These are phyloP conservation scores for Gallinago undulata DNA, from an alignment of 2,113 vertebrate species.

Conservation along the genomic window DNA sequence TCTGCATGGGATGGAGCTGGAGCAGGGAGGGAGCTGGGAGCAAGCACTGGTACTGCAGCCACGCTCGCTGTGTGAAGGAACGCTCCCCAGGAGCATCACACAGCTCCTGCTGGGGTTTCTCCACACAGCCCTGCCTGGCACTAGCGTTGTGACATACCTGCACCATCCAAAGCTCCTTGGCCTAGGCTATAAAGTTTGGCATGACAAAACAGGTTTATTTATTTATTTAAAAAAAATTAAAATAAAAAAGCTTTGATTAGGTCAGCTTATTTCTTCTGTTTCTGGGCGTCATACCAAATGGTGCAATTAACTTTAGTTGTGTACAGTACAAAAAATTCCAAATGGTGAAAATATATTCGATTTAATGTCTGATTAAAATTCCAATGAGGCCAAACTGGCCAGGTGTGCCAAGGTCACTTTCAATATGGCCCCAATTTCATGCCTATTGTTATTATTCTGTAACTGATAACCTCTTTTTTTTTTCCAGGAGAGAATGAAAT, in stretches of 20 bases:
- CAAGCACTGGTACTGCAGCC: accelerated
- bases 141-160: not conserved
- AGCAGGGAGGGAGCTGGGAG: not conserved
- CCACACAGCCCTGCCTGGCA: not conserved
- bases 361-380: constrained; percentile 24
- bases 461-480: not conserved
- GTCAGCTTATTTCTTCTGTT: not conserved
- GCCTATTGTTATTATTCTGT: not conserved
- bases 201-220: not conserved
- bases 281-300: not conserved
- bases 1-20: not conserved
- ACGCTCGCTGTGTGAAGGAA: not conserved
- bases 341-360: not conserved
- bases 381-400: not conserved
- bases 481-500: not conserved
- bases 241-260: not conserved
- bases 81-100: accelerated
- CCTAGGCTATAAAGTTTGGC: not conserved
- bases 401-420: not conserved
- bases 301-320: constrained; percentile 1
- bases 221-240: not conserved
- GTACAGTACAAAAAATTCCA: not conserved
- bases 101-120: not conserved
- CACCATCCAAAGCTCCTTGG: not conserved
- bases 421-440: not conserved